These are phyloP conservation scores for Drosophila melanocephala DNA, from an alignment of 2,888 invertebrate species.

Conservation along the genomic window DNA sequence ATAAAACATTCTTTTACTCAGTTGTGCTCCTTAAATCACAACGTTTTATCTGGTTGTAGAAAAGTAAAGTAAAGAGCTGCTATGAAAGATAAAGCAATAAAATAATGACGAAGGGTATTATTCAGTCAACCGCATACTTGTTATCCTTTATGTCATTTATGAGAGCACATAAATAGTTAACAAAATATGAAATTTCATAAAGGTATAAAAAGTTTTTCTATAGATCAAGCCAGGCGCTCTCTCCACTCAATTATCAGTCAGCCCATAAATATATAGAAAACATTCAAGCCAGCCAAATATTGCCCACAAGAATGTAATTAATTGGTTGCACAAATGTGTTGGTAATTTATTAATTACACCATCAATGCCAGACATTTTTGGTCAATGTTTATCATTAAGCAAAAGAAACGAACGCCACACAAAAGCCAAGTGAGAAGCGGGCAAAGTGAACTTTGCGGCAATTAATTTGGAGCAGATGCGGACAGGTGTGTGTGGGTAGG, in stretches of 20 bases:
- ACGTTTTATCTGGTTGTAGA: neutral
- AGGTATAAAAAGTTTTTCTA: neutral
- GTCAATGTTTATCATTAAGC: conserved; percentile 48
- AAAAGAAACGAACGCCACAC: conserved; percentile 24
- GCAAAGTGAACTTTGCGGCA: conserved; percentile 35
- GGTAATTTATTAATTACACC: conserved; percentile 75
- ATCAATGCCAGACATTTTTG: conserved; percentile 62
- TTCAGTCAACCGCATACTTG: neutral
- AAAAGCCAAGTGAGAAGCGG: conserved; percentile 7
- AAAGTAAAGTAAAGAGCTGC: neutral
- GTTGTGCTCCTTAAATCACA: neutral
- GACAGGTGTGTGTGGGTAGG: conserved; percentile 43
- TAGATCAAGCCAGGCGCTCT: neutral
- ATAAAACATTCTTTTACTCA: neutral
- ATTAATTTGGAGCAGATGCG: conserved; percentile 66
- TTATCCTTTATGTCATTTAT: conserved; percentile 1
- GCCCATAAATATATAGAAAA: conserved; percentile 30
- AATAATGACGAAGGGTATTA: neutral
- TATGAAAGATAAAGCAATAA: neutral
- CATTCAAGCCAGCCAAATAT: conserved; percentile 2
- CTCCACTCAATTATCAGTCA: conserved; percentile 6
- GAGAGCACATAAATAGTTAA: conserved; percentile 1
- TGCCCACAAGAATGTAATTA: conserved; percentile 62
- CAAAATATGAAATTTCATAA: conserved; percentile 6
- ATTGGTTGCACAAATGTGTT: conserved; percentile 67